A percentile compares a stretch with the other conserved stretches of the same genome.
phyloP scores from a whole-genome alignment of 2,797 vertebrate genomes.

The Argya squamiceps region DNA sequence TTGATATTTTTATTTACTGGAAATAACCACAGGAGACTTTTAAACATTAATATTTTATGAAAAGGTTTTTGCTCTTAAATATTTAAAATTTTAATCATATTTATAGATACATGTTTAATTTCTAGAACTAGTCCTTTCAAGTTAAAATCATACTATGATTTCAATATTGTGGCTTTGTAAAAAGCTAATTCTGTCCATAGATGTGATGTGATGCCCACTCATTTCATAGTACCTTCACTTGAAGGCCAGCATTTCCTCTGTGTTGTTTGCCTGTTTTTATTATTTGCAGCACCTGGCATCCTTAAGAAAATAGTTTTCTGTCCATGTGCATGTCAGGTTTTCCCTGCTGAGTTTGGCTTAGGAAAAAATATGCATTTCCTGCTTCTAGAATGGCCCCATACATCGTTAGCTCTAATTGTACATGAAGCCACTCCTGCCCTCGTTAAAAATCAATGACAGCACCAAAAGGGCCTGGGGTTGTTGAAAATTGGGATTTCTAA shows the following conservation, averaged over 20 bases:
- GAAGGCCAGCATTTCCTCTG: neutral
- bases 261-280: neutral
- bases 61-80: neutral
- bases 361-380: neutral
- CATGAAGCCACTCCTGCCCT: neutral
- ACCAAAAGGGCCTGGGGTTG: neutral
- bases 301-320: neutral
- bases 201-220: neutral
- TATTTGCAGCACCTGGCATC: neutral
- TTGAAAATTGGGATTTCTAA: neutral
- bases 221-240: neutral
- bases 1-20: conserved; percentile 18
- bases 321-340: fast-evolving
- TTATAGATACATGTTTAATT: neutral
- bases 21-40: neutral
- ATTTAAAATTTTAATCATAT: neutral
- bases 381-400: neutral
- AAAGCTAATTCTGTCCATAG: neutral
- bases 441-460: neutral
- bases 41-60: conserved; percentile 47
- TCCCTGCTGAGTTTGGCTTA: neutral
- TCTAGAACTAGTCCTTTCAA: neutral
- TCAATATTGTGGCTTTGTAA: neutral
- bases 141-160: neutral
- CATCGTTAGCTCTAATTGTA: neutral